Evolutionary conservation across 1,140 invertebrate species (phyloP).

Genomic region (Epicauta chinensis): DNA sequence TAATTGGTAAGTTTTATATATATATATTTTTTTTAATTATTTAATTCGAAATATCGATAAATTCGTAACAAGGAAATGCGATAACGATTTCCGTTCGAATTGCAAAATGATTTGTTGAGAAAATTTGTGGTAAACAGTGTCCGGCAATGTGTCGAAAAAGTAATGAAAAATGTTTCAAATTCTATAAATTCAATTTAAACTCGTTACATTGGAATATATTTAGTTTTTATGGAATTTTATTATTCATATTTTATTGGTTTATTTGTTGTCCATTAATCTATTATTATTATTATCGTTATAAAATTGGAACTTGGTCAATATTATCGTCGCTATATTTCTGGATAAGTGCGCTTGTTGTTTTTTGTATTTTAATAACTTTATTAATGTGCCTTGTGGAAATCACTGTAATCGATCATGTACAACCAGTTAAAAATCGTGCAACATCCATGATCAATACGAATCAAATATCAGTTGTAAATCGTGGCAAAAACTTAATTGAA

Average conservation of each 20-base stretch:
- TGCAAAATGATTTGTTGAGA: too few relatives aligned
- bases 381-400: constrained; percentile 33
- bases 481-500: too few relatives aligned
- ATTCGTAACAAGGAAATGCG: neutral
- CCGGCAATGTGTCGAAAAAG: too few relatives aligned
- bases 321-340: constrained; percentile 34
- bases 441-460: too few relatives aligned
- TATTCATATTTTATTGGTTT: constrained; percentile 44
- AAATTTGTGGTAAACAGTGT: too few relatives aligned
- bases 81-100: neutral
- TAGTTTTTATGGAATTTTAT: constrained; percentile 20
- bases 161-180: too few relatives aligned
- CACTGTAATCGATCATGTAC: neutral
- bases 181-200: too few relatives aligned
- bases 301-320: constrained; percentile 14
- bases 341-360: constrained; percentile 36
- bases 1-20: constrained; percentile 56
- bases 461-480: too few relatives aligned
- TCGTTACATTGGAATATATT: too few relatives aligned
- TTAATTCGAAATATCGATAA: neutral
- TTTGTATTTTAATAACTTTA: constrained; percentile 34
- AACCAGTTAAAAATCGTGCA: too few relatives aligned
- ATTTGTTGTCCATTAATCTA: constrained; percentile 38
- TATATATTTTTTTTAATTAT: neutral
- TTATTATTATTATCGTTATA: constrained; percentile 1